phyloP scores from a whole-genome alignment of 2,113 vertebrate species.

The Gallinago media region DNA sequence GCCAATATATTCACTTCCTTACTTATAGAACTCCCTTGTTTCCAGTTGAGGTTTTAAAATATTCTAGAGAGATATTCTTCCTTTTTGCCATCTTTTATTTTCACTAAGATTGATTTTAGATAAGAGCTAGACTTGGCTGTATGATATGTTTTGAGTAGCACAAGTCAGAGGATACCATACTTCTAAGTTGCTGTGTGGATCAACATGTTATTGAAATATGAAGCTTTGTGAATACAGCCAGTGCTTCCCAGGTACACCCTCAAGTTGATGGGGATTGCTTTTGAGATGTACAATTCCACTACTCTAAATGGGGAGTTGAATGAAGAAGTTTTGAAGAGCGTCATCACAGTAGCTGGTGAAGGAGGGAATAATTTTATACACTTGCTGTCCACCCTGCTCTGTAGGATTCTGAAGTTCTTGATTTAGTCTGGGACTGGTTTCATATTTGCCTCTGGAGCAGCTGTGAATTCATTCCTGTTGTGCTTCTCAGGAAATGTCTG shows the following conservation, averaged over 20 bases:
- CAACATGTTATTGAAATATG: not conserved
- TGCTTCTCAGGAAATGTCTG: not conserved
- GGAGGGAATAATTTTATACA: not conserved
- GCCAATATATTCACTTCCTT: not conserved
- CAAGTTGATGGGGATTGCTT: not conserved
- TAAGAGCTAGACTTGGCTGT: not conserved
- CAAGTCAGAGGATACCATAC: not conserved
- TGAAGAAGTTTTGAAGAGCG: not conserved
- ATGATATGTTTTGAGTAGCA: not conserved
- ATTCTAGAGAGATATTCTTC: not conserved
- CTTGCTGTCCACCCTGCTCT: accelerated
- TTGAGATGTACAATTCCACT: not conserved
- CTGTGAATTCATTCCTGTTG: accelerated
- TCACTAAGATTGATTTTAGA: not conserved
- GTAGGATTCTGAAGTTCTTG: not conserved
- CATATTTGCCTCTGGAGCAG: not conserved
- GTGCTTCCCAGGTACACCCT: not conserved
- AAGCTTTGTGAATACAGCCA: not conserved
- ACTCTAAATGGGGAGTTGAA: not conserved
- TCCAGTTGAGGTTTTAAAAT: not conserved
- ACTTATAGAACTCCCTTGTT: not conserved
- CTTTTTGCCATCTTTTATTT: not conserved
- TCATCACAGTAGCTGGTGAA: not conserved
- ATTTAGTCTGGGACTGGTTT: not conserved
- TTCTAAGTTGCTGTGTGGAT: not conserved